Evolutionary conservation across 2,113 vertebrate genomes (phyloP).

Genomic region (Melanotaenia duboulayi): DNA sequence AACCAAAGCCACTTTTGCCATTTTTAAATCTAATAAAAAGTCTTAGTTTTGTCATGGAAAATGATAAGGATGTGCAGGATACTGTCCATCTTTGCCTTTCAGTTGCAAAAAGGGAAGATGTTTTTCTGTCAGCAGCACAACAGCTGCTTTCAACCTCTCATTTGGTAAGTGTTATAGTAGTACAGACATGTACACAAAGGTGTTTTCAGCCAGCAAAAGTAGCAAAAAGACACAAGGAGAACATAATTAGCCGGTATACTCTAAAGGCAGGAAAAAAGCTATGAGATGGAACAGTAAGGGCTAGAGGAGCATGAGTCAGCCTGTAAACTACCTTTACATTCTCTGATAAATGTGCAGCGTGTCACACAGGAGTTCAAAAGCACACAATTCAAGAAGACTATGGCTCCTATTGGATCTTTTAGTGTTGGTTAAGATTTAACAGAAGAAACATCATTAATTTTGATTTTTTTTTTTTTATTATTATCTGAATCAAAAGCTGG

Average conservation of each 20-base stretch:
- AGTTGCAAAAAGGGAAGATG: neutral
- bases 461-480: too few species aligned
- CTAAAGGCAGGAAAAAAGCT: constrained; percentile 14
- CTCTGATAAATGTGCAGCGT: too few species aligned
- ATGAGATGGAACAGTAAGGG: neutral
- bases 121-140: neutral
- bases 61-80: constrained; percentile 21
- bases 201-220: neutral
- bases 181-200: constrained; percentile 20
- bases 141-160: constrained; percentile 29
- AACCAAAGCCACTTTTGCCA: neutral
- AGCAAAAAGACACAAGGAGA: neutral
- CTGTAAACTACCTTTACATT: constrained; percentile 3
- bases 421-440: too few species aligned
- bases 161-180: constrained; percentile 23
- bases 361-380: too few species aligned
- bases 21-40: too few species aligned
- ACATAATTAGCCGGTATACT: neutral
- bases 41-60: constrained; percentile 8
- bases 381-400: too few species aligned
- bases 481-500: too few species aligned
- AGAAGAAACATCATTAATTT: too few species aligned
- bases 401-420: too few species aligned
- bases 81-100: constrained; percentile 9
- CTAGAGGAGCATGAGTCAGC: neutral